Base-by-base conservation (phyloP, 2,797 vertebrate species). In the Allobates femoralis region DNA sequence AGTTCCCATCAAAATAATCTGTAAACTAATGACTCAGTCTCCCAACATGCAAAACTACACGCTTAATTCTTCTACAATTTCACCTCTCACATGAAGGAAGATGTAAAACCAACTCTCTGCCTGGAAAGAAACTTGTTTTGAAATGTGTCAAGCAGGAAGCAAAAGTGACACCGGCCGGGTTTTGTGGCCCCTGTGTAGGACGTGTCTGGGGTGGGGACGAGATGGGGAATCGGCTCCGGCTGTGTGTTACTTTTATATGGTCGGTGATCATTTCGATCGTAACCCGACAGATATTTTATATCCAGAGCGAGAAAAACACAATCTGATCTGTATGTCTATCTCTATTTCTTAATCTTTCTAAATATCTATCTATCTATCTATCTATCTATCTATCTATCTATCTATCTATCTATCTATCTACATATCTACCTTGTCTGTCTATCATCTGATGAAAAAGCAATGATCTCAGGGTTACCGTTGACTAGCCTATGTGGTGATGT, bases 131-230 rank as follows among this genome's bases (percentile, higher is more conserved):
- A 26, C 23, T 69, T 87, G 80, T 91, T 93, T 93, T 90, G 91
- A 91, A 91, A 92, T 93, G 90, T 90, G 88, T 90, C 89, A 79
- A 78, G 91, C 91, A 94, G 90, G 92, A 94, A 93, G 88, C 91
- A 91, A 92, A 69, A 92, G 92, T 91, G 92, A 93, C 93, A 92
- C 66, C 92, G 92, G 91, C 93, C 93, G 94, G 94, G 92, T 94
- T 93, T 91, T 91, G 91, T 92, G 92, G 92, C 91, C 90, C 89
- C 90, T 92, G 91, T 93, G 94, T 94, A 93, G 93, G 93, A 89
- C 92, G 93, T 90, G 91, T 92, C 89, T 92, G 91, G 92, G 91
- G 91, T 86, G 91, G 93, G 91, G 92, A 92, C 91, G 90, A 88
- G 91, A 92, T 93, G 89, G 91, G 91, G 92, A 93, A 93, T 89